Base-by-base conservation (phyloP, 2,113 vertebrate genomes). In the Verasper variegatus region DNA sequence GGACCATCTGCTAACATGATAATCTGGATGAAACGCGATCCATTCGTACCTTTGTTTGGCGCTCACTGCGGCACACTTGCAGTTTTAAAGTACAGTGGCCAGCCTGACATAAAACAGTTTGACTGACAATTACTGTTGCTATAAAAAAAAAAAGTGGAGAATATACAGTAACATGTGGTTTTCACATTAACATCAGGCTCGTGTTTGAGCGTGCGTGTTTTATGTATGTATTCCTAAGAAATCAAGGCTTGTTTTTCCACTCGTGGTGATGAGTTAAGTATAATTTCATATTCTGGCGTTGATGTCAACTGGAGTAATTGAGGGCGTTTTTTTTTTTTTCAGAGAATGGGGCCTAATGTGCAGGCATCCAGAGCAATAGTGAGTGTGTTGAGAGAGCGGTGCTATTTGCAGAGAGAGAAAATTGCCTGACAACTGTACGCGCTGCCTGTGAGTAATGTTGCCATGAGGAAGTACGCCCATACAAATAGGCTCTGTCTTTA, bases 401-500 rank as follows among this genome's bases (percentile, higher is more conserved):
- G 83, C 75, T 85, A 74, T 85, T 88, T 89, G 86, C 63, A 76
- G 78, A 76, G 68, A 85, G 83, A 61, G 61, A 79, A 64, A 75
- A 84, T 82, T 74, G 80, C 83, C 80, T 85, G 82, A 87, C 86
- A 82, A 82, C 84, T 81, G 69, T 84, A 78, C 10, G 56, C 14
- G 45, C 82, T 66, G 84, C 76, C 64, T 68, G 77, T 84, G 81
- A 88, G 75, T 90, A 82, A 86, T 88, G 79, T 78, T 80, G 80
- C 80, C 72, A 79, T 66, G 87, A 87, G 80, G 83, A 89, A 88
- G 71, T 79, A 74, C 74, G 40, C 76, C 80, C 86, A 86, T 73
- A 85, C 86, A 92, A 90, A 84, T 74, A 72, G 27, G 72, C 70
- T 73, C 68, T 57, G 74, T 80, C 70, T 91, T 88, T 82, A 80